Evolutionary conservation across 2,797 vertebrate species (phyloP), one percentile per base, ranked within the genome.

Genomic region (Peromyscus attwateri): DNA sequence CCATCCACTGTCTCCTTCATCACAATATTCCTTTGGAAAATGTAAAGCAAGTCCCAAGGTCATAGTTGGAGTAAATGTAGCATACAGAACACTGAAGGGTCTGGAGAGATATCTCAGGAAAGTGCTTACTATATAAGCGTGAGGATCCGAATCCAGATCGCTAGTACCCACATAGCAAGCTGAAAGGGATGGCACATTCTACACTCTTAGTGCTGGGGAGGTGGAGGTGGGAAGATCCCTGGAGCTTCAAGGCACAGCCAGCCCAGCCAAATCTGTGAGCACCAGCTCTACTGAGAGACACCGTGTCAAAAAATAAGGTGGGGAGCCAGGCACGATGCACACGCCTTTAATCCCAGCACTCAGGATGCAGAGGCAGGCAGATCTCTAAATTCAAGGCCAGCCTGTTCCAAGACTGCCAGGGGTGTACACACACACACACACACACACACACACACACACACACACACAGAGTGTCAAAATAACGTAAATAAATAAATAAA

Each of bases 21-120:
- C 25, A n/a, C 84, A 77, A 21, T n/a, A 23, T 87, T 92, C n/a
- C 19, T 77, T 76, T 82, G 52, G 68, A 87, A 93, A 92, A 93
- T 16, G 14, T 71, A 49, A 91, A 92, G 46, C 77, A 46, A 87
- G 49, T n/a, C 70, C 81, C 40, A 89, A 73, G 46, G 55, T 89
- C 46, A 70, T 9, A 37, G 37, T 1, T 77, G 52, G 25, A 40
- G 31, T 43, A 57, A 57, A 62, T 91, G n/a, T 70, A 6, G 31
- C 34, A 57, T 4, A 14, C 0, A 87, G 9, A 94, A 31, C 87
- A 73, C 31, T 31, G 29, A 79, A 49, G 46, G 43, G 14, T 11
- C 76, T 49, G 27, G 46, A 37, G 40, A 49, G 43, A 4, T 52
- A 46, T 16, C 43, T 79, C 76, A 49, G 40, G 6, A 77, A 49